Percentiles rank a stretch among this genome's conserved stretches.
Conservation (phyloP, 1,140 invertebrate species). For the Bombus waltoni region DNA sequence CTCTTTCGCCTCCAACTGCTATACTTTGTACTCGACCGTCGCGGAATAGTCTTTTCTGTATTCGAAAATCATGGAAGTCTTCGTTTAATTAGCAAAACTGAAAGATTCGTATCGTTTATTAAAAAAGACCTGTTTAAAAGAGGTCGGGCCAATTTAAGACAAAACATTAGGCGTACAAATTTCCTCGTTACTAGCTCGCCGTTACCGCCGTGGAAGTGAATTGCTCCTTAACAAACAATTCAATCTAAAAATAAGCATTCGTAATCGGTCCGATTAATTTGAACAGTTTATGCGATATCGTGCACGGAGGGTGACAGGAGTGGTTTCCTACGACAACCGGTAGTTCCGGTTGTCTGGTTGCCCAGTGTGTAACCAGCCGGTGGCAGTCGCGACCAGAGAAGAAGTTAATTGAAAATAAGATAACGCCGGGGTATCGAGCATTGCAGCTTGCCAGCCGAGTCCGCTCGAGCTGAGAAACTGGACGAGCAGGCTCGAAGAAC, state of each 20-base stretch:
- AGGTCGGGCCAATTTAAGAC: too few relatives aligned
- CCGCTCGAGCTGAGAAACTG: neutral
- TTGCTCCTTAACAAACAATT: neutral
- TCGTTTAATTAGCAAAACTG: too few relatives aligned
- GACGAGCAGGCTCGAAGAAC: neutral
- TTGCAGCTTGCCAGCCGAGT: slow-evolving; percentile 1
- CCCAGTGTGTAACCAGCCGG: slow-evolving; percentile 41
- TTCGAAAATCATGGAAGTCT: too few relatives aligned
- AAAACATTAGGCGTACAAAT: too few relatives aligned
- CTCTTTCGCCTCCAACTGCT: too few relatives aligned
- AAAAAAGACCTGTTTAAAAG: too few relatives aligned
- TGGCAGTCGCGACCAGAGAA: slow-evolving; percentile 61
- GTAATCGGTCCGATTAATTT: slow-evolving; percentile 36
- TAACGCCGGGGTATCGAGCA: slow-evolving; percentile 50
- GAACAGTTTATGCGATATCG: neutral
- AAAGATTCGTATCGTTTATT: too few relatives aligned
- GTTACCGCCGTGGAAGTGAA: too few relatives aligned
- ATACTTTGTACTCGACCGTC: too few relatives aligned
- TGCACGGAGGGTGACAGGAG: neutral
- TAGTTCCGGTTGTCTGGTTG: slow-evolving; percentile 34
- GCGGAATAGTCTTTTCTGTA: too few relatives aligned
- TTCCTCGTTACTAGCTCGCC: too few relatives aligned
- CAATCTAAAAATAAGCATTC: neutral
- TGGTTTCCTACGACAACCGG: neutral
- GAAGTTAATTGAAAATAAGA: slow-evolving; percentile 74